Evolutionary conservation across 2,888 invertebrate genomes (phyloP).

Genomic region (Scaptomyza reducta): DNA sequence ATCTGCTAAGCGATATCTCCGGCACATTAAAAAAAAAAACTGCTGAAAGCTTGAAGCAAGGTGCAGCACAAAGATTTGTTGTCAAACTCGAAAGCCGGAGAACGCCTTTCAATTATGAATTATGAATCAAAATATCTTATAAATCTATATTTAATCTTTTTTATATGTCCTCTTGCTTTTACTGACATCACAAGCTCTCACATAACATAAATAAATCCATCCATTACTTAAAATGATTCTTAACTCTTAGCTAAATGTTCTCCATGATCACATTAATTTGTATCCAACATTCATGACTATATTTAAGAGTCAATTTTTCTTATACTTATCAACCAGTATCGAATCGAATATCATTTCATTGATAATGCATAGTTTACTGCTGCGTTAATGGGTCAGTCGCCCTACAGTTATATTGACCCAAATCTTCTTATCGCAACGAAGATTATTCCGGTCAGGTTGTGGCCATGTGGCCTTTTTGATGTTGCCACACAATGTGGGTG

Average conservation of each 20-base stretch:
- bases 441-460: slow-evolving; percentile 28
- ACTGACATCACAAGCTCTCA: neutral
- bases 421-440: slow-evolving; percentile 9
- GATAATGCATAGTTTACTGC: neutral
- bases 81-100: too few species aligned
- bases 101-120: too few species aligned
- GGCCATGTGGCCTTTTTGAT: slow-evolving; percentile 21
- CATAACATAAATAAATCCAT: neutral
- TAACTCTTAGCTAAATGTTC: neutral
- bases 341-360: neutral
- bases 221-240: neutral
- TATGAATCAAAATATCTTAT: too few species aligned
- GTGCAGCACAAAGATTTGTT: too few species aligned
- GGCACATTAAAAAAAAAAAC: too few species aligned
- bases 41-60: neutral
- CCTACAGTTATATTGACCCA: neutral
- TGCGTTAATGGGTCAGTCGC: neutral
- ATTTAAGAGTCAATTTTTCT: neutral
- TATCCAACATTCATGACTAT: neutral
- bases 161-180: too few species aligned
- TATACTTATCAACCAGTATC: neutral
- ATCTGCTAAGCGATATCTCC: too few species aligned
- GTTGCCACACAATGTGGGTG: neutral
- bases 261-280: slow-evolving; percentile 3
- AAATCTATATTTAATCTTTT: too few species aligned